Evolutionary conservation across 2,113 vertebrate genomes (phyloP).

Genomic region (Mirza zaza): DNA sequence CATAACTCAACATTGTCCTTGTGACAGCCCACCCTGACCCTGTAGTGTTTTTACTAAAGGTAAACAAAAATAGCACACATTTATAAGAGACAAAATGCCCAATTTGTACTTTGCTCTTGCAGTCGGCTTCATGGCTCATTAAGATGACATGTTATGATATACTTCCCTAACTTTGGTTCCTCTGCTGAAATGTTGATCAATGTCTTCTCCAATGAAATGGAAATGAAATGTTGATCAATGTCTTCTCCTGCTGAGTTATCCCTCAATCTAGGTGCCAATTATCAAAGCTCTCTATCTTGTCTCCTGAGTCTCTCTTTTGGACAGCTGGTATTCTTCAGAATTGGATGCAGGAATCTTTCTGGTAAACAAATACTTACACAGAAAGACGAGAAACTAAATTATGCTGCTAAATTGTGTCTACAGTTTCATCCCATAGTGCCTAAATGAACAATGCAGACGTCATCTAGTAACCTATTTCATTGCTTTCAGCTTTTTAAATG

Average conservation of each 20-base stretch:
- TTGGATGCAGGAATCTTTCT: neutral
- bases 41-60: neutral
- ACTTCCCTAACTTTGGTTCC: neutral
- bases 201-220: neutral
- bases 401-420: neutral
- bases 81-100: neutral
- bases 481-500: neutral
- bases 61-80: constrained; percentile 31
- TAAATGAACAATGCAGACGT: neutral
- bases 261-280: neutral
- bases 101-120: neutral
- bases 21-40: neutral
- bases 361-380: constrained; percentile 23
- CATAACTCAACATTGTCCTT: constrained; percentile 34
- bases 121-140: constrained; percentile 13
- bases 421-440: neutral
- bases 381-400: constrained; percentile 9
- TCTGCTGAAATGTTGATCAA: neutral
- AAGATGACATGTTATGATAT: neutral
- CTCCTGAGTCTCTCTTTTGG: neutral
- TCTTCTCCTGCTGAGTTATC: neutral
- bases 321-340: constrained; percentile 47
- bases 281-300: neutral
- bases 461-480: neutral
- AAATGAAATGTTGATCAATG: neutral